Evolutionary conservation across 2,797 vertebrate genomes (phyloP), one percentile per base, ranked within the genome.

Genomic region (Potorous gilbertii): DNA sequence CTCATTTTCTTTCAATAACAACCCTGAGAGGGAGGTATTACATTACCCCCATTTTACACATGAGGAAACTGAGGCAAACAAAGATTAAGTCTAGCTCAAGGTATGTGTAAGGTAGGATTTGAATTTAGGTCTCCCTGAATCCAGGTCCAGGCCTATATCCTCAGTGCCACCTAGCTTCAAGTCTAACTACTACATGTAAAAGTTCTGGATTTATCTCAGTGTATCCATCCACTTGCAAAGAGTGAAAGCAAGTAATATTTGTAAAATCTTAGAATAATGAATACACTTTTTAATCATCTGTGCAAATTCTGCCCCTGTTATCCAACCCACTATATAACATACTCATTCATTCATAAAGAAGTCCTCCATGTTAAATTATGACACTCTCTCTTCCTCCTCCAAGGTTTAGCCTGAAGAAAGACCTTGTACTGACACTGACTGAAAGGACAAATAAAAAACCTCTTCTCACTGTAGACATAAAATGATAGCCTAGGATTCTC

Each of bases 321-420:
- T 21, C 50, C 52, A 54, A n/a, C 56, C 54, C 46, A 54, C 89
- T 74, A 4, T 2, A 54, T 52, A 8, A 74, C 89, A 92, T 14
- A 40, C 40, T 55, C 9, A 91, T 54, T 94, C 81, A 2, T 31
- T 27, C 14, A 40, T 92, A 93, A 91, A 50, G 90, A 94, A 56
- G 90, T 90, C 90, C 90, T 91, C 0, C 40, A 92, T 93, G 94
- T 55, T 91, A 90, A 40, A 54, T 90, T 95, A 95, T 29, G 90
- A 96, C 93, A 94, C 29, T 93, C 57, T 94, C 74, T 62, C 93
- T 95, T 94, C 93, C 57, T 95, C 93, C n/a, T 81, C 57, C 74
- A 27, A 31, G 34, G 56, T 96, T 94, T 81, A 94, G 92, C 91
- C 93, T 95, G 90, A 94, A 93, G 92, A 95, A 93, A 94, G 93